Conservation (phyloP, 2,113 vertebrate genomes). For the Cyanistes caeruleus region DNA sequence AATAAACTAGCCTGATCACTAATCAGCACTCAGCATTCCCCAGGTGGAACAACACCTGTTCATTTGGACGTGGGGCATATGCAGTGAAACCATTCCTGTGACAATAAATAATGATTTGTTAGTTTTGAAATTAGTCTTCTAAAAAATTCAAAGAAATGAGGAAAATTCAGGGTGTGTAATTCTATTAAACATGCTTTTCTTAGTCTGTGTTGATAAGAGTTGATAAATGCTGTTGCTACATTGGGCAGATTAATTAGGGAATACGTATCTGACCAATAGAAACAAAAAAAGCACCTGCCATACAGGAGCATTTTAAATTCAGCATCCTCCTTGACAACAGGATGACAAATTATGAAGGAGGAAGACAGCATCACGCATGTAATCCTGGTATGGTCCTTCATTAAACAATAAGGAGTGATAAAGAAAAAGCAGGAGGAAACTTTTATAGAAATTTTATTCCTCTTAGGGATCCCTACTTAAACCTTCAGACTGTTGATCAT, state of each 20-base stretch:
- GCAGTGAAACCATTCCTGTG: not conserved
- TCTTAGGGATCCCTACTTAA: not conserved
- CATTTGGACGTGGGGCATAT: not conserved
- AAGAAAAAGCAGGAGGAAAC: not conserved
- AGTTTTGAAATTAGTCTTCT: slow-evolving; percentile 4
- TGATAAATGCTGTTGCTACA: not conserved
- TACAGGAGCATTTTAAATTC: not conserved
- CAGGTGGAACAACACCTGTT: not conserved
- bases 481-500: not conserved
- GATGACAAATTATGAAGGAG: not conserved
- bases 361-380: not conserved
- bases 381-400: not conserved
- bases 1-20: not conserved
- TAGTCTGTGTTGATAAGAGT: not conserved
- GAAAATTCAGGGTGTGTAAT: not conserved
- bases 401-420: not conserved
- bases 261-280: not conserved
- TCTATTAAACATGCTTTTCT: not conserved
- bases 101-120: not conserved
- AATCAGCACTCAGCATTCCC: not conserved
- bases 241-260: not conserved
- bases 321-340: not conserved
- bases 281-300: not conserved
- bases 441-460: not conserved
- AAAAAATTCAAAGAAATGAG: not conserved